phyloP scores from a whole-genome alignment of 1,140 invertebrate species.

The Dendrolimus kikuchii region DNA sequence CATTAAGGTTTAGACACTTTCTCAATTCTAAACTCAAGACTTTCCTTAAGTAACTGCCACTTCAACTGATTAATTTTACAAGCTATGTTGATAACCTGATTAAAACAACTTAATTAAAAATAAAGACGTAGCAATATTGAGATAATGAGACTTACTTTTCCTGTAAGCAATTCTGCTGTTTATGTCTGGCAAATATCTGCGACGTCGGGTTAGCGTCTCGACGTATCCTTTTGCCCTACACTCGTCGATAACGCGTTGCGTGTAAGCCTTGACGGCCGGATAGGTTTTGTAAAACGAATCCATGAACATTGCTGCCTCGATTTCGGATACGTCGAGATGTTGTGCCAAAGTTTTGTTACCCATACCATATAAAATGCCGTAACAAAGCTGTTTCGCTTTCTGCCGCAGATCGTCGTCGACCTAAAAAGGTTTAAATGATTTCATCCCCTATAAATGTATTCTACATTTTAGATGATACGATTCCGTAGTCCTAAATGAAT shows the following conservation, averaged over 20 bases:
- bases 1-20: too few species aligned
- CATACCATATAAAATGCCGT: constrained; percentile 99
- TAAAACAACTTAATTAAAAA: background rate
- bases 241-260: constrained; percentile 77
- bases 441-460: background rate
- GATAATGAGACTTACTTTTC: constrained; percentile 52
- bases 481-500: too few species aligned
- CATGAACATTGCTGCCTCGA: constrained; percentile 86
- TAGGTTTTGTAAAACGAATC: constrained; percentile 89
- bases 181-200: constrained; percentile 86
- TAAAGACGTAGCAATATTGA: constrained; percentile 2
- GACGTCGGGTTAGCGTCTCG: constrained; percentile 85
- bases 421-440: constrained; percentile 44
- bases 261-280: constrained; percentile 81
- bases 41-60: too few species aligned
- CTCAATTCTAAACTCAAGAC: too few species aligned
- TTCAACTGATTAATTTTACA: too few species aligned
- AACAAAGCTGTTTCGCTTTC: constrained; percentile 94
- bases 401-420: constrained; percentile 84
- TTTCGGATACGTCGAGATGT: constrained; percentile 83
- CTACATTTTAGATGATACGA: background rate
- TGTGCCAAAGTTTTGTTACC: constrained; percentile 89
- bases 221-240: constrained; percentile 86
- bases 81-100: too few species aligned
- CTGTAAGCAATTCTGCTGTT: constrained; percentile 75